Base-by-base conservation (phyloP, 2,888 invertebrate species). In the Mesorhabditis spiculigera region DNA sequence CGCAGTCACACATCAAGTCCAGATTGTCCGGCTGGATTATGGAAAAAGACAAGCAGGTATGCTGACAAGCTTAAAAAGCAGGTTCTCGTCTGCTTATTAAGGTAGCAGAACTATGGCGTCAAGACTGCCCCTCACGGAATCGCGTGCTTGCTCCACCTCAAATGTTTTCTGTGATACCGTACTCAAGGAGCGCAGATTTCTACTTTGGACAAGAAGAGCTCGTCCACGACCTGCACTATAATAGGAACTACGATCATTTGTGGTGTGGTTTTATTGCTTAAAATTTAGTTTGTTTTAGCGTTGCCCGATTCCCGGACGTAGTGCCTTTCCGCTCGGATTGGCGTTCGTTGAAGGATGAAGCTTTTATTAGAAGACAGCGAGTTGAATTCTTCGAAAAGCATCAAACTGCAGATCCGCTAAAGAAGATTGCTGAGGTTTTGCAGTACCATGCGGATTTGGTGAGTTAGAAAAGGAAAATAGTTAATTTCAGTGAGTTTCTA, bases 171-270 rank as follows among this genome's bases (percentile, higher is more conserved):
- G n/a, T 50, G 8, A 13, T n/a, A n/a, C 10, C 58, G 8, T 13
- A 13, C 58, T 13, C 58, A 10, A n/a, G 10, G 10, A 63, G 61
- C 13, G 42, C 67, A 4, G 75, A 73, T 41, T 75, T 74, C 44
- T 75, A 72, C 70, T 75, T 75, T 68, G 75, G 74, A 16, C 69
- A 69, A 5, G 74, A 66, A 8, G 63, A 63, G 63, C 16, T 63
- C 13, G 28, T 8, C 8, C 13, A 28, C 8, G n/a, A 8, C 6
- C 6, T n/a, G 41, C 63, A 63, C 6, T 8, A 10, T 6, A 63
- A 28, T 8, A 16, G 28, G n/a, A 13, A 28, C 13, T 28, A 28
- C 6, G 63, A 13, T 6, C 58, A 50, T 13, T n/a, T 50, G n/a
- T 50, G 58, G 58, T 50, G n/a, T 50, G 8, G n/a, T 13, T 3